phyloP scores from a whole-genome alignment of 2,797 vertebrate genomes.

The Typhlichthys subterraneus region DNA sequence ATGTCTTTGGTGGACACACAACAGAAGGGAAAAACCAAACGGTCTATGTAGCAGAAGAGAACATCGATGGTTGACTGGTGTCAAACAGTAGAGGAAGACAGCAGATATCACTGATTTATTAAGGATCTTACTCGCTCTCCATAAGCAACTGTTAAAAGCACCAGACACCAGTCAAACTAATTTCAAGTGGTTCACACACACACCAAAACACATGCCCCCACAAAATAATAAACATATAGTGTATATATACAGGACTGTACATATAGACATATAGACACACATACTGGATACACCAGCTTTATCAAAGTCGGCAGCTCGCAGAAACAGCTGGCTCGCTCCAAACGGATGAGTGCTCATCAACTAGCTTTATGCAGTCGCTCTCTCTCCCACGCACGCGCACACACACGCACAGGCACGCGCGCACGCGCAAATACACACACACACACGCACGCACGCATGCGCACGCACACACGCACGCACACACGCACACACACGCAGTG shows the following conservation, averaged over 20 bases:
- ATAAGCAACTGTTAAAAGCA: not conserved
- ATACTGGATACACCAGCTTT: slow-evolving; percentile 22
- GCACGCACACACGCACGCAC: slow-evolving; percentile 14
- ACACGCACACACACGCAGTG: slow-evolving; percentile 9
- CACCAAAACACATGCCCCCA: not conserved
- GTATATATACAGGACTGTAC: slow-evolving; percentile 3
- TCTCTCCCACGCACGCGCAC: slow-evolving; percentile 7
- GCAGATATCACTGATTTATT: no score
- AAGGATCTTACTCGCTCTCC: slow-evolving; percentile 20
- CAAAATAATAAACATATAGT: slow-evolving; percentile 19
- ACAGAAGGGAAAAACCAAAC: not conserved
- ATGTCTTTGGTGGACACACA: not conserved
- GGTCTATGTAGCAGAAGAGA: no score
- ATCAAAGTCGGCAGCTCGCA: slow-evolving; percentile 57
- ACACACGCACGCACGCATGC: not conserved
- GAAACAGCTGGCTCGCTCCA: slow-evolving; percentile 78
- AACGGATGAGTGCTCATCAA: slow-evolving; percentile 77
- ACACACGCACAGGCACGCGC: slow-evolving; percentile 17
- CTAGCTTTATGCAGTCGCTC: slow-evolving; percentile 48
- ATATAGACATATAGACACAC: slow-evolving; percentile 1
- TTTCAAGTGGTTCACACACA: not conserved
- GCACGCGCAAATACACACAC: slow-evolving; percentile 17
- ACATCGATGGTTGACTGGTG: no score
- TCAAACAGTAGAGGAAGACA: not conserved
- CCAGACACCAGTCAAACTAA: not conserved